Conservation (phyloP, 1,140 invertebrate genomes). For the Ceratoteleas bidentatus region DNA sequence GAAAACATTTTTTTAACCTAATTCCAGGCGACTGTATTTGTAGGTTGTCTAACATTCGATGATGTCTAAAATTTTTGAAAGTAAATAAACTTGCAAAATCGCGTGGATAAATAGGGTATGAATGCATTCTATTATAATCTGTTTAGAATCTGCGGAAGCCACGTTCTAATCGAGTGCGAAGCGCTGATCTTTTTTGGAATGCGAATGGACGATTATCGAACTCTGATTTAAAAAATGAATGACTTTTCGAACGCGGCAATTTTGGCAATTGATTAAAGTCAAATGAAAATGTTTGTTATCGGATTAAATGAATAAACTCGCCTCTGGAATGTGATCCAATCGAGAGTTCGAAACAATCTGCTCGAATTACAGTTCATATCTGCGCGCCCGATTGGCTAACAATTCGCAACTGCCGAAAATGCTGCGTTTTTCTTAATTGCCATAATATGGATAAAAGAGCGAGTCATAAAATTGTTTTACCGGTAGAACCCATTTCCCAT, state of each 20-base stretch:
- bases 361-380: slow-evolving; percentile 29
- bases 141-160: too few relatives aligned
- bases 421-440: slow-evolving; percentile 33
- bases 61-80: too few relatives aligned
- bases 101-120: too few relatives aligned
- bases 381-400: slow-evolving; percentile 14
- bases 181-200: too few relatives aligned
- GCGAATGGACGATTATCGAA: too few relatives aligned
- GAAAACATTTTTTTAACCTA: too few relatives aligned
- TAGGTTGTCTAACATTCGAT: too few relatives aligned
- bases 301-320: slow-evolving; percentile 16
- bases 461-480: slow-evolving; percentile 43
- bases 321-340: slow-evolving; percentile 3
- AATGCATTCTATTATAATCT: too few relatives aligned
- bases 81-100: too few relatives aligned
- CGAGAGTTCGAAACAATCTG: slow-evolving; percentile 21
- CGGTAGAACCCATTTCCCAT: slow-evolving; percentile 42
- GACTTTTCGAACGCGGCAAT: not conserved
- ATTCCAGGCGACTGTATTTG: too few relatives aligned
- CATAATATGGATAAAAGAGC: slow-evolving; percentile 20
- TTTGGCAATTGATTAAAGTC: slow-evolving; percentile 4
- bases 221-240: not conserved
- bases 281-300: slow-evolving; percentile 12
- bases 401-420: slow-evolving; percentile 30
- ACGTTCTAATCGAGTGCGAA: too few relatives aligned